Percentiles rank a stretch among this genome's conserved stretches.
These are phyloP conservation scores for Aphelinus atriplicis DNA, from an alignment of 1,140 invertebrate genomes.

Conservation along the genomic window DNA sequence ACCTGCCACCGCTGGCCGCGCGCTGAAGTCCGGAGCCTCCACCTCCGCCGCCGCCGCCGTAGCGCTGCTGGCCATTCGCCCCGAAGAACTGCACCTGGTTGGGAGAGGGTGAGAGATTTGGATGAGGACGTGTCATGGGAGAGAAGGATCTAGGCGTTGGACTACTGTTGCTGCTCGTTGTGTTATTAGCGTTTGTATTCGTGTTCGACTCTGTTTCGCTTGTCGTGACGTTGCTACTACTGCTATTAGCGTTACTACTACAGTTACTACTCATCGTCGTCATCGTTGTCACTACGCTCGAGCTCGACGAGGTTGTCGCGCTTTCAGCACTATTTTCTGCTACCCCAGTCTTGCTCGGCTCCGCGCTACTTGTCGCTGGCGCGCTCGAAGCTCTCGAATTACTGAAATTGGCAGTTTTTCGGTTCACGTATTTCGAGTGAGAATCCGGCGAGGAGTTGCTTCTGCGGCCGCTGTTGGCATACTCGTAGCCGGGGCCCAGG, in stretches of 20 bases:
- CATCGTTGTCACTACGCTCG: constrained; percentile 16
- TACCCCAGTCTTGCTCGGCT: neutral
- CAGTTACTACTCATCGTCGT: constrained; percentile 1
- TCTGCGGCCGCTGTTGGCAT: constrained; percentile 38
- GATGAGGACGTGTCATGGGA: constrained; percentile 55
- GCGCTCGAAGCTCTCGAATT: constrained; percentile 7
- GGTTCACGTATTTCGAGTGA: too few species aligned
- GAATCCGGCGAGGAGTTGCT: too few species aligned
- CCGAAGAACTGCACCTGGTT: constrained; percentile 61
- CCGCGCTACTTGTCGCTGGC: neutral
- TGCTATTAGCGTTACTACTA: constrained; percentile 1
- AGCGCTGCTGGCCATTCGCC: constrained; percentile 38
- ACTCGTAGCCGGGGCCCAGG: constrained; percentile 30
- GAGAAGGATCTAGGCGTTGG: constrained; percentile 43
- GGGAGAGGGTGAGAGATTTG: constrained; percentile 58
- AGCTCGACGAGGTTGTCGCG: constrained; percentile 11
- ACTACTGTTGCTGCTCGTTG: constrained; percentile 15
- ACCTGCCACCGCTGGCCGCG: constrained; percentile 34
- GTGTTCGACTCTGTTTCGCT: neutral
- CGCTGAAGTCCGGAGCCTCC: constrained; percentile 31
- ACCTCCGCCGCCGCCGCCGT: constrained; percentile 20
- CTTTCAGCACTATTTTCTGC: constrained; percentile 12
- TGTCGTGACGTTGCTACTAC: neutral
- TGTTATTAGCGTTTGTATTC: constrained; percentile 15
- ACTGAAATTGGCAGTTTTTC: constrained; percentile 11